Conservation (phyloP, 2,113 vertebrate species). For the Delphinus delphis region DNA sequence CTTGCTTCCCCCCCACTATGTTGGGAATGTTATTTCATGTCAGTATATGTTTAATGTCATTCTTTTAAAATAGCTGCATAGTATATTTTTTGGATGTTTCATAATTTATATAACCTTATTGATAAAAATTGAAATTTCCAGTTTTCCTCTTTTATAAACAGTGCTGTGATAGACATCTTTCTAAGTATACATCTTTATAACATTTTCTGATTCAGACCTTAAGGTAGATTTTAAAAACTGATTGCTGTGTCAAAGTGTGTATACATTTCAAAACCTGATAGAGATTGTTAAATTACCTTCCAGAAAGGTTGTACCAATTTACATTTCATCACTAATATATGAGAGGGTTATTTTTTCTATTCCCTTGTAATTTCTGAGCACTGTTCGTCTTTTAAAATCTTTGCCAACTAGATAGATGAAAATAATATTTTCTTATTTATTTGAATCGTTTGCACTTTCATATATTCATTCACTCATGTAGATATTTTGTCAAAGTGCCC, state of each 20-base stretch:
- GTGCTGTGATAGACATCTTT: neutral
- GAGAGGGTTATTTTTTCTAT: neutral
- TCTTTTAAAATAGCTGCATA: conserved; percentile 43
- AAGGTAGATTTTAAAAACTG: conserved; percentile 29
- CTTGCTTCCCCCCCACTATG: neutral
- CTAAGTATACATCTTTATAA: neutral
- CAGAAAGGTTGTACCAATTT: conserved; percentile 1
- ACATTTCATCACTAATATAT: neutral
- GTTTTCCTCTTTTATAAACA: conserved; percentile 16
- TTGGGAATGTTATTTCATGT: conserved; percentile 37
- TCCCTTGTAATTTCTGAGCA: neutral
- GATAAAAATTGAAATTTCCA: conserved; percentile 33
- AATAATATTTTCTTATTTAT: neutral
- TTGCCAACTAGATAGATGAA: neutral
- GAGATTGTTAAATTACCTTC: conserved; percentile 27
- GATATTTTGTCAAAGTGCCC: conserved; percentile 4
- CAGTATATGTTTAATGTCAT: conserved; percentile 20
- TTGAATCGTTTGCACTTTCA: neutral
- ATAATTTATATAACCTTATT: conserved; percentile 34
- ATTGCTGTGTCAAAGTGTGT: neutral
- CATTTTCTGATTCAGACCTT: neutral
- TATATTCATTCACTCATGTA: conserved; percentile 21
- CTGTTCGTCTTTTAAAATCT: neutral
- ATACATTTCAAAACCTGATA: conserved; percentile 11
- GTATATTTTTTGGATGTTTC: neutral